These are phyloP conservation scores for Atlantisia rogersi DNA, from an alignment of 2,113 vertebrate genomes.

Conservation along the genomic window DNA sequence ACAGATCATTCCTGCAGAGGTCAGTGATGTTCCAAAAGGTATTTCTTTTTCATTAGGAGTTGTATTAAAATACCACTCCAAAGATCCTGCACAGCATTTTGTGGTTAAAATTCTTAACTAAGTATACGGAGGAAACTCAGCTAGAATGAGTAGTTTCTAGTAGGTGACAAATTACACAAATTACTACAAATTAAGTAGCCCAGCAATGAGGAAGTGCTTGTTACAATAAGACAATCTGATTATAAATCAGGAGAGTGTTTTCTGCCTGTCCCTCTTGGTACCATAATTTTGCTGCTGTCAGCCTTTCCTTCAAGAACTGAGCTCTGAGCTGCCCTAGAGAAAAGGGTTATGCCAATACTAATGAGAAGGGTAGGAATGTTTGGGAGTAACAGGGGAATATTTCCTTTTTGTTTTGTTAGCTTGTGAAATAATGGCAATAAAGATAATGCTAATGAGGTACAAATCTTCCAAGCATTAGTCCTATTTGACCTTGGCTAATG, in stretches of 20 bases:
- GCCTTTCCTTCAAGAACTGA: conserved; percentile 48
- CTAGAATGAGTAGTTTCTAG: not conserved
- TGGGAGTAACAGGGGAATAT: conserved; percentile 42
- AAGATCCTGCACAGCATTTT: not conserved
- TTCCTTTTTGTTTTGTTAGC: conserved; percentile 57
- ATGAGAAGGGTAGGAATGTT: conserved; percentile 37
- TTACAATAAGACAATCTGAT: conserved; percentile 32
- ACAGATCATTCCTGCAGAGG: not conserved
- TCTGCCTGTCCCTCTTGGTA: conserved; percentile 24
- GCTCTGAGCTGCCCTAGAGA: conserved; percentile 48
- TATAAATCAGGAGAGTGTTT: conserved; percentile 50
- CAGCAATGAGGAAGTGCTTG: not conserved
- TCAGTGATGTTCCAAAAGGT: not conserved
- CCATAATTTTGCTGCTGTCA: conserved; percentile 59
- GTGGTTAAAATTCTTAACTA: not conserved
- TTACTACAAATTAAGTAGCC: not conserved
- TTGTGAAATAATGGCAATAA: conserved; percentile 56
- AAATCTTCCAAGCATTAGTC: conserved; percentile 50
- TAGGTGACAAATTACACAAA: not conserved
- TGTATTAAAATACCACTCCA: not conserved
- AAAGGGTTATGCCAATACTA: conserved; percentile 44
- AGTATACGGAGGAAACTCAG: not conserved
- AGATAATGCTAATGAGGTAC: conserved; percentile 56
- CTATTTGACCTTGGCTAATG: conserved; percentile 61
- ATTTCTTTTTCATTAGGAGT: not conserved